Evolutionary conservation across 2,888 invertebrate genomes (phyloP), one percentile per base, ranked within the genome.

Genomic region (Myopa testacea): DNA sequence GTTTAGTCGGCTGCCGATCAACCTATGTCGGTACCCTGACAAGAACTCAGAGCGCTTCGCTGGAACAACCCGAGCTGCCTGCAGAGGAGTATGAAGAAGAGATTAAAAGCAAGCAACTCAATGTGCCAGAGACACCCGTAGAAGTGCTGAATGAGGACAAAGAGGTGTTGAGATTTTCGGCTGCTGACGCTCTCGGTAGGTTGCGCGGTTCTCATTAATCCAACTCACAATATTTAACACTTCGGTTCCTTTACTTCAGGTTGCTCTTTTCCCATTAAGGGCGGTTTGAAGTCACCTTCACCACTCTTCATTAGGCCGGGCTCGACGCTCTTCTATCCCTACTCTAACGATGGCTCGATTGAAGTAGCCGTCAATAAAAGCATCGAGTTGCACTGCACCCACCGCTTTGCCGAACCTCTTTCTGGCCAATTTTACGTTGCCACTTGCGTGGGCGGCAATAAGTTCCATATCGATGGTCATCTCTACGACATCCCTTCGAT

Each of bases 271-370:
- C n/a, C 14, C 55, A 55, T 55, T 6, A 55, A n/a, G 10, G 80
- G 84, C 78, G 84, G 83, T n/a, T 78, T 88, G 45, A 84, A 81
- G 7, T 81, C 91, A 68, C 93, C 93, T 0, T 92, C 93, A 83
- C 93, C 93, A 0, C 89, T 93, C 26, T 90, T 91, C 79, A 82
- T 93, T 7, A 87, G 87, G 77, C 87, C 90, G 2, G 86, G 90
- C 7, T 85, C 87, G 14, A 82, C 81, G 16, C 81, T 82, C 1
- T 82, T 88, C 26, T 83, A 87, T 78, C 83, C 85, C 19, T 88
- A 86, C 77, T 81, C 83, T 4, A 78, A 83, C 45, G 63, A 79
- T 6, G 88, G 88, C 12, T 78, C 78, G 5, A 85, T 89, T 80
- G 81, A 84, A 12, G 80, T 89, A 4, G 80, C 78, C 0, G 76